Conservation (phyloP, 2,888 invertebrate species). For the Aphidoletes aphidimyza region DNA sequence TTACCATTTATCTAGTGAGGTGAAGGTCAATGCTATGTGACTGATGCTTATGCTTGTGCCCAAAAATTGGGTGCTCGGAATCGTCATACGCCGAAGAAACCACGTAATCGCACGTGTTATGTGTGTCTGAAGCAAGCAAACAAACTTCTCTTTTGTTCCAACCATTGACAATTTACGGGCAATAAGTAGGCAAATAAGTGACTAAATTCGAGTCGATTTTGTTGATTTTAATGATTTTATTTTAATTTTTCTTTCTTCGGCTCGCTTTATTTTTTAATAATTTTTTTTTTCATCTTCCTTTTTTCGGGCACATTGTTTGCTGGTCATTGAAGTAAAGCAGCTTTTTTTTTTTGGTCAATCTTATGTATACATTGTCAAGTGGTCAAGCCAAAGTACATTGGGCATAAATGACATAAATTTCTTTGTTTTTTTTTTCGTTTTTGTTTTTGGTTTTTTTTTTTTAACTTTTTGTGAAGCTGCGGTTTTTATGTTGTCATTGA, state of each 20-base stretch:
- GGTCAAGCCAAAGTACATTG: not conserved
- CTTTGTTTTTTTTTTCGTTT: not conserved
- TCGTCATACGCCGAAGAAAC: not conserved
- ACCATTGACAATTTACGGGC: conserved; percentile 34
- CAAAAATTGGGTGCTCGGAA: not conserved
- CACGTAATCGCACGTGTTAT: not conserved
- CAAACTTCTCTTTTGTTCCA: conserved; percentile 40
- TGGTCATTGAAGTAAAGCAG: not conserved
- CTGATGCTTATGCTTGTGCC: not conserved
- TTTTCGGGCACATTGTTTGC: not conserved
- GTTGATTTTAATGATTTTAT: conserved; percentile 27
- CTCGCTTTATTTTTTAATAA: too few relatives aligned
- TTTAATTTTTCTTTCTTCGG: too few relatives aligned
- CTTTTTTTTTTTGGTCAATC: too few relatives aligned
- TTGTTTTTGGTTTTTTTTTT: not conserved
- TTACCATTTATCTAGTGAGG: conserved; percentile 33
- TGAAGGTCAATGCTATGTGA: conserved; percentile 42
- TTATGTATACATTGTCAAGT: not conserved
- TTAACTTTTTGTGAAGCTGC: not conserved
- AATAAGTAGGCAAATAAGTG: conserved; percentile 40
- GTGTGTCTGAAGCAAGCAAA: not conserved
- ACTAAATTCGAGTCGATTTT: not conserved
- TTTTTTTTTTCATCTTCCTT: not conserved
- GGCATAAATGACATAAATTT: conserved; percentile 30
- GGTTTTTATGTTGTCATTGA: not conserved